Evolutionary conservation across 2,888 invertebrate species (phyloP).

Genomic region (Ceramica pisi): DNA sequence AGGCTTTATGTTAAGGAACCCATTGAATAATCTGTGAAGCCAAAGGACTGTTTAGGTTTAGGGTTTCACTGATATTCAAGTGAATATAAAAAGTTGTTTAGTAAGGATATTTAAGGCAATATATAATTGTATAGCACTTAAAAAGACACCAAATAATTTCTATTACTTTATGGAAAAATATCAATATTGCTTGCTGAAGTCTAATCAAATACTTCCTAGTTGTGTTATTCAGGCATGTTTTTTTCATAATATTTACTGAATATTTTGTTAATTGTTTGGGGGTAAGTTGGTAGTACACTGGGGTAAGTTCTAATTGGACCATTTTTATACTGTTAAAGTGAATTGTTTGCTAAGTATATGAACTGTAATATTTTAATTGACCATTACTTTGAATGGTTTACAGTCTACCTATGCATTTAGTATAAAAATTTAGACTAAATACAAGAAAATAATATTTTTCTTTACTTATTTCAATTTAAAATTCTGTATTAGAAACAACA

Average conservation of each 20-base stretch:
- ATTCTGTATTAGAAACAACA: neutral
- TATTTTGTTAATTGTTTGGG: too few relatives aligned
- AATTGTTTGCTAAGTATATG: too few relatives aligned
- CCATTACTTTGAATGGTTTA: neutral
- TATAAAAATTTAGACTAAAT: neutral
- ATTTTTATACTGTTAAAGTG: neutral
- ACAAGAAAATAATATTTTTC: neutral
- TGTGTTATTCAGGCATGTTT: neutral
- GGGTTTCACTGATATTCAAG: neutral
- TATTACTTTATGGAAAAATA: too few relatives aligned
- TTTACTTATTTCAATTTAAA: neutral
- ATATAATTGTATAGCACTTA: neutral
- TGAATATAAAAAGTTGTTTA: neutral
- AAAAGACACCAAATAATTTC: too few relatives aligned
- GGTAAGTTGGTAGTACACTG: neutral
- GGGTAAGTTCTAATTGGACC: neutral
- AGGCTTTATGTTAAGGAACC: conserved; percentile 72
- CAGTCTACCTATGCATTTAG: neutral
- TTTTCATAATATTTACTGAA: neutral
- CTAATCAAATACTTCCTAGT: neutral
- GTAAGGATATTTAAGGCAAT: neutral
- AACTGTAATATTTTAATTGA: too few relatives aligned
- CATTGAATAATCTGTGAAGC: conserved; percentile 75
- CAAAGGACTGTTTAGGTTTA: conserved; percentile 6
- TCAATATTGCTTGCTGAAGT: too few relatives aligned